A percentile compares a stretch with the other conserved stretches of the same genome.
phyloP scores from a whole-genome alignment of 2,113 vertebrate genomes.

The Galeopterus variegatus region DNA sequence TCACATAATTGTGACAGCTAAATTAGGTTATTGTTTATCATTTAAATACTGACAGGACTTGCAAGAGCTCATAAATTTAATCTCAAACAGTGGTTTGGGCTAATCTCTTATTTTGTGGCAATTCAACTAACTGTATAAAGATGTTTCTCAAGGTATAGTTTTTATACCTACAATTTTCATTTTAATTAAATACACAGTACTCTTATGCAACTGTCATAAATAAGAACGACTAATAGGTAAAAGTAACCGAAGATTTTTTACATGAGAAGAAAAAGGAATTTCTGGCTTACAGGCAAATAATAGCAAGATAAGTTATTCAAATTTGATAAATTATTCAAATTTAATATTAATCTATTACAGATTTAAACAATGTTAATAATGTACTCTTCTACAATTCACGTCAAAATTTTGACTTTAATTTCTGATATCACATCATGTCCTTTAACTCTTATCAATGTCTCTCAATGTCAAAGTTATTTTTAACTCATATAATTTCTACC shows the following conservation, averaged over 20 bases:
- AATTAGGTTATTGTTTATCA: constrained; percentile 81
- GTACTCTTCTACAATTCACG: background rate
- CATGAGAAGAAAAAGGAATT: constrained; percentile 24
- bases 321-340: background rate
- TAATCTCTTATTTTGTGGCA: constrained; percentile 78
- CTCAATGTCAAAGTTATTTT: constrained; percentile 39
- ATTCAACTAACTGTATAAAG: constrained; percentile 69
- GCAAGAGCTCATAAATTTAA: constrained; percentile 78
- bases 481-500: background rate
- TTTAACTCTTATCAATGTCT: background rate
- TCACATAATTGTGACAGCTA: constrained; percentile 82
- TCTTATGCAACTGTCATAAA: constrained; percentile 31
- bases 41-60: constrained; percentile 64
- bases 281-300: background rate
- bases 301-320: background rate
- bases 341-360: background rate
- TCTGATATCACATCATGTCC: background rate
- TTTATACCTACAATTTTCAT: background rate
- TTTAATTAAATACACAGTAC: constrained; percentile 40
- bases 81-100: constrained; percentile 71
- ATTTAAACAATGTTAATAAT: background rate
- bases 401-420: background rate
- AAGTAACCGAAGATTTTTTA: background rate
- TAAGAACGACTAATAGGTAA: constrained; percentile 38
- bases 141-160: background rate